Evolutionary conservation across 2,888 invertebrate genomes (phyloP), one percentile per base, ranked within the genome.

Genomic region (Ceraclea dissimilis): DNA sequence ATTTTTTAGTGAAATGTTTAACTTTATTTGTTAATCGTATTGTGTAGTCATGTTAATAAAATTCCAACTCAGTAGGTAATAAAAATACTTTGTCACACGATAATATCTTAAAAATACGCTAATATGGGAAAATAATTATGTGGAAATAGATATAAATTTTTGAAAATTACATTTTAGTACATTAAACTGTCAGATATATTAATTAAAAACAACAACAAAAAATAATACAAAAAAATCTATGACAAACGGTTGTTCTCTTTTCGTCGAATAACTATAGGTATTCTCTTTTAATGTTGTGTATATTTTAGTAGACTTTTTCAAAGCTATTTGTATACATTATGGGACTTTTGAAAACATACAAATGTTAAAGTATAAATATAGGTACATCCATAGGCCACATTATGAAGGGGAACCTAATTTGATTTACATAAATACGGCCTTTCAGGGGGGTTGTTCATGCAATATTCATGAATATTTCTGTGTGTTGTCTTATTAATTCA

Each of bases 351-450:
- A 53, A 53, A 53, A 47, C 21, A 47, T 46, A 53, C 26, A 47
- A 49, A 53, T 53, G 53, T 53, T 48, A 53, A 53, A 21, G 47
- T 19, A 33, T 22, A 39, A 44, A 52, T 51, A 39, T 48, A 49
- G 2, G n/a, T n/a, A n/a, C 5, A 16, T 39, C 4, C n/a, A 39
- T 4, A 39, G 8, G 51, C 44, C 50, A 55, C 46, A 56, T 53
- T 56, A 56, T 52, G 55, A 59, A 39, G 56, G 51, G 60, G 54
- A 56, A 50, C 58, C 55, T 61, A 61, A 59, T 59, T 59, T 52
- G 52, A 61, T 61, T 59, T 61, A 59, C 61, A 61, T 61, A 61
- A 61, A 58, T 57, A 60, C 58, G 61, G 39, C 56, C 54, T 61
- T 60, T 59, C 43, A 55, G 13, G 39, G 39, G 5, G 31, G 13